A percentile compares a stretch with the other conserved stretches of the same genome.
Evolutionary conservation across 2,797 vertebrate genomes (phyloP).

Genomic region (Telmatherina bonti): DNA sequence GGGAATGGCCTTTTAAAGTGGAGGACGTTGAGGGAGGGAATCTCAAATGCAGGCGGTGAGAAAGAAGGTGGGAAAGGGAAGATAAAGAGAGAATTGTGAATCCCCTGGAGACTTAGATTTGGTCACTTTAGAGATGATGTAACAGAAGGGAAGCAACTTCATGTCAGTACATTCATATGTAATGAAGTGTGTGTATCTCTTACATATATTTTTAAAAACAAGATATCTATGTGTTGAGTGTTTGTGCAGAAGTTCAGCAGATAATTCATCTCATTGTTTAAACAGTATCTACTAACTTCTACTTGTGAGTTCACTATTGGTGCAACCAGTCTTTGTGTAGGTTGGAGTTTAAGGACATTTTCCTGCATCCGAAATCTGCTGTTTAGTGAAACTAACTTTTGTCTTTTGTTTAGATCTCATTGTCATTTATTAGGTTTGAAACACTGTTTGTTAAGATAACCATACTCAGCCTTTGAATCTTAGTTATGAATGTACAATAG

Average conservation of each 20-base stretch:
- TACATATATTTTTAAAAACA: not conserved
- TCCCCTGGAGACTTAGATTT: not conserved
- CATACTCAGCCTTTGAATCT: no score
- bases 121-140: conserved; percentile 6
- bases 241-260: conserved; percentile 5
- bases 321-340: not conserved
- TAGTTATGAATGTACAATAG: no score
- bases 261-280: not conserved
- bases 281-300: not conserved
- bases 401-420: no score
- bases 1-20: conserved; percentile 71
- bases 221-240: no score
- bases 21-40: conserved; percentile 18
- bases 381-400: no score
- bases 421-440: no score
- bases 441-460: no score
- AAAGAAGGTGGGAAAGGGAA: conserved; percentile 31
- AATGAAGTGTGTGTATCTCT: not conserved
- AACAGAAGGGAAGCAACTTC: not conserved
- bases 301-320: not conserved
- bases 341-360: no score
- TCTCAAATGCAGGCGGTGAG: conserved; percentile 34
- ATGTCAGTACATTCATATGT: not conserved
- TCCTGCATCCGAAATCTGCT: no score
- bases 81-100: not conserved